phyloP scores from a whole-genome alignment of 2,888 invertebrate species.

The Zygogramma bicolorata region DNA sequence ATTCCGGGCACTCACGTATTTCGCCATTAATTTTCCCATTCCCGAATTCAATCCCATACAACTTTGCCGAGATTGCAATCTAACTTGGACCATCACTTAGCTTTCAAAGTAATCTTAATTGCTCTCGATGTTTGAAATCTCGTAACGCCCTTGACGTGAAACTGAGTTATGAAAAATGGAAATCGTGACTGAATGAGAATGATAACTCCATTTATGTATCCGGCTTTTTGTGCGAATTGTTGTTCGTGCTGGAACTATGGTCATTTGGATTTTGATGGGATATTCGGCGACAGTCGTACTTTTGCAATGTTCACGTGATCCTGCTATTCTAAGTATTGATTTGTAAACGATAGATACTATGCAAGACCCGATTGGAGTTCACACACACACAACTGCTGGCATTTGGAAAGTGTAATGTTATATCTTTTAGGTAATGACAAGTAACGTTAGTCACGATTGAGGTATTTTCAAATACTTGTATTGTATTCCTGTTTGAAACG shows the following conservation, averaged over 20 bases:
- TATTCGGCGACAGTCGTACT: neutral
- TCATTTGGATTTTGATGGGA: neutral
- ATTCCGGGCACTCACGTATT: constrained; percentile 30
- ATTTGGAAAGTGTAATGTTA: too few relatives aligned
- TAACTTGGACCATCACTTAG: constrained; percentile 38
- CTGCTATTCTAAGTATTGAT: neutral
- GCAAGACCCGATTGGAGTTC: too few relatives aligned
- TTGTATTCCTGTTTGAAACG: too few relatives aligned
- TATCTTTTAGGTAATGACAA: too few relatives aligned
- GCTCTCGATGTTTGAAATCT: constrained; percentile 31
- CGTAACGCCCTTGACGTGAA: constrained; percentile 10
- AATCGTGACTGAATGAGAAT: constrained; percentile 26
- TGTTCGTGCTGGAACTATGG: neutral
- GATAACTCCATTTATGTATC: neutral
- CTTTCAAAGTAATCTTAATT: constrained; percentile 38
- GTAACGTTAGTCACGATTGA: neutral
- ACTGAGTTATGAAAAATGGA: constrained; percentile 27
- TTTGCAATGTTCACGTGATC: neutral
- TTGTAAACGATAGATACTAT: neutral
- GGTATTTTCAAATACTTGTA: too few relatives aligned
- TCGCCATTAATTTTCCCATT: constrained; percentile 30
- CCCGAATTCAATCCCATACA: constrained; percentile 29
- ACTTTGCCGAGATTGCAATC: constrained; percentile 34
- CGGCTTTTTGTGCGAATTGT: neutral
- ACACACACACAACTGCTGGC: neutral